Percentiles rank a stretch among this genome's conserved stretches.
These are phyloP conservation scores for Mystacides longicornis DNA, from an alignment of 2,888 invertebrate species.

Conservation along the genomic window DNA sequence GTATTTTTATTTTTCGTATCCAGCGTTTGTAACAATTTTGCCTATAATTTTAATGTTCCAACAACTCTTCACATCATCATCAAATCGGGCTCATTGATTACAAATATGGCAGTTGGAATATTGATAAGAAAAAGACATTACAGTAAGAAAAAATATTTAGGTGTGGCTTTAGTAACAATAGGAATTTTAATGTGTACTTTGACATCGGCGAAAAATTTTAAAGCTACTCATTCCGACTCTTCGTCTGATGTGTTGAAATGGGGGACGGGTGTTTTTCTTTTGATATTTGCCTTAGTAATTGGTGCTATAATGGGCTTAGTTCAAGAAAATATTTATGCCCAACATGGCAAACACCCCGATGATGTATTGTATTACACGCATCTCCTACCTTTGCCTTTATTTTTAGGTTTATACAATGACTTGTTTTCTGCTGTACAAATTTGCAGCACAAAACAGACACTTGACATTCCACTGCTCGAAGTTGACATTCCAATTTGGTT, in stretches of 20 bases:
- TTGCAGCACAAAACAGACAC: constrained; percentile 46
- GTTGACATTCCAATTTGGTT: constrained; percentile 53
- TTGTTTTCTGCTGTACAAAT: constrained; percentile 52
- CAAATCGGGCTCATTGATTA: constrained; percentile 75
- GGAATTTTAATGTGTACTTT: constrained; percentile 70
- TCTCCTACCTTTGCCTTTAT: constrained; percentile 65
- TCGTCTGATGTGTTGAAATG: constrained; percentile 12
- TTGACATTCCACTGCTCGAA: constrained; percentile 35
- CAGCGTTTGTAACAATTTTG: constrained; percentile 69
- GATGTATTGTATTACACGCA: constrained; percentile 68
- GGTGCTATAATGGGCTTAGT: constrained; percentile 72
- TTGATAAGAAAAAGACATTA: constrained; percentile 61
- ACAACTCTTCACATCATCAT: constrained; percentile 83
- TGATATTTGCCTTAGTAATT: constrained; percentile 62
- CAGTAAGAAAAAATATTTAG: constrained; percentile 60
- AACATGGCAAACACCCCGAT: constrained; percentile 66
- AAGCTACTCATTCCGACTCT: neutral
- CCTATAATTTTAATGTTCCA: constrained; percentile 71
- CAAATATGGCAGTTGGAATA: constrained; percentile 70
- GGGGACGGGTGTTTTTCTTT: constrained; percentile 23
- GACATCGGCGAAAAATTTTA: constrained; percentile 40
- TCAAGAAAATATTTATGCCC: constrained; percentile 61
- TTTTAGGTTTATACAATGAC: constrained; percentile 55
- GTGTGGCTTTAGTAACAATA: constrained; percentile 67
- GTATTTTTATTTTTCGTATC: constrained; percentile 65